Percentiles rank a stretch among this genome's conserved stretches.
Conservation (phyloP, 2,888 invertebrate species). For the Chrysolina haemoptera region DNA sequence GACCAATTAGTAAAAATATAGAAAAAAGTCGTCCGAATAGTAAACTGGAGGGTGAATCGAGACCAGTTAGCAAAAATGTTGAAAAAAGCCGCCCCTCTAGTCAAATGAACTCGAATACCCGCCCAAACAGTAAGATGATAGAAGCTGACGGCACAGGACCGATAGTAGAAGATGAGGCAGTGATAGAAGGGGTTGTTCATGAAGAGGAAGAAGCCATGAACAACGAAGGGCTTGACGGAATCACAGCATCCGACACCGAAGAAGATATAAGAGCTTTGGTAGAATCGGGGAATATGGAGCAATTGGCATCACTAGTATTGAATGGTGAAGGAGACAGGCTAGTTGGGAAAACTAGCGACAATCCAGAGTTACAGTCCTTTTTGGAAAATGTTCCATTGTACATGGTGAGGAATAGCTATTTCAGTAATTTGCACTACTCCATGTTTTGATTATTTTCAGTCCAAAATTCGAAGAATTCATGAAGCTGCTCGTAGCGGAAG, state of each 20-base stretch:
- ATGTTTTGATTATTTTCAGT: constrained; percentile 70
- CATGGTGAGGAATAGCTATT: constrained; percentile 74
- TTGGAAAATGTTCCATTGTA: constrained; percentile 89
- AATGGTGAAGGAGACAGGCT: constrained; percentile 89
- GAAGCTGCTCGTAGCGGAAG: constrained; percentile 88
- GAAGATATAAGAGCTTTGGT: constrained; percentile 79
- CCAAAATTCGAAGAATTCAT: constrained; percentile 92
- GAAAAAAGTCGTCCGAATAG: constrained; percentile 37
- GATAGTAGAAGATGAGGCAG: constrained; percentile 61
- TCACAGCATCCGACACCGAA: constrained; percentile 71
- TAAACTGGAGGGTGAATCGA: constrained; percentile 30
- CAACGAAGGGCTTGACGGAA: constrained; percentile 70
- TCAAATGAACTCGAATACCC: constrained; percentile 36
- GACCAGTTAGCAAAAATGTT: constrained; percentile 34
- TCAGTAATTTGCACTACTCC: neutral
- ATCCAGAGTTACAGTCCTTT: constrained; percentile 88
- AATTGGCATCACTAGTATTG: constrained; percentile 89
- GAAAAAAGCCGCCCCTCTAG: constrained; percentile 27
- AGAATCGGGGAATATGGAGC: constrained; percentile 87
- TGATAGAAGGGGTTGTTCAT: constrained; percentile 69
- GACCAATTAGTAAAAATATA: constrained; percentile 34
- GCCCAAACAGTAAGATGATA: constrained; percentile 44
- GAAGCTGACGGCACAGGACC: constrained; percentile 32
- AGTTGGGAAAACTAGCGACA: constrained; percentile 78
- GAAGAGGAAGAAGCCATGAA: constrained; percentile 69